Conservation (phyloP, 2,113 vertebrate genomes). For the Neodon shergylaensis region DNA sequence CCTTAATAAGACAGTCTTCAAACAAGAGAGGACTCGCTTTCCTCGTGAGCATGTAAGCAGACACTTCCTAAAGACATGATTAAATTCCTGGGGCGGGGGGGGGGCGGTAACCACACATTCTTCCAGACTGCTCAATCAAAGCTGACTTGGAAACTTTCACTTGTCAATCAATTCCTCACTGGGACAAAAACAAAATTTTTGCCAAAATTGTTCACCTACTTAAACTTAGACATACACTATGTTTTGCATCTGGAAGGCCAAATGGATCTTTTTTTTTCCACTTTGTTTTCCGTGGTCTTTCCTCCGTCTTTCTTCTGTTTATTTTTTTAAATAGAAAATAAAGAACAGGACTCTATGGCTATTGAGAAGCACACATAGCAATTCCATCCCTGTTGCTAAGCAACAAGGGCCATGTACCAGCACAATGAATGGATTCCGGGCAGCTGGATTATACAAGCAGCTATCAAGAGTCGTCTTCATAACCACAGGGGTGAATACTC, state of each 20-base stretch:
- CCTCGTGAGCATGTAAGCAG: neutral
- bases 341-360: slow-evolving; percentile 60
- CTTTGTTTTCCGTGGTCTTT: slow-evolving; percentile 25
- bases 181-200: neutral
- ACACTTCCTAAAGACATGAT: neutral
- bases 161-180: neutral
- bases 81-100: neutral
- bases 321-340: slow-evolving; percentile 46
- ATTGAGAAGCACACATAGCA: slow-evolving; percentile 65
- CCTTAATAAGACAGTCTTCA: neutral
- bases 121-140: neutral
- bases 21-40: neutral
- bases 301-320: neutral
- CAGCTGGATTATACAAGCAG: neutral
- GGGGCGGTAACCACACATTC: neutral
- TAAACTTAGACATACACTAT: neutral
- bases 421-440: slow-evolving; percentile 42
- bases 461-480: slow-evolving; percentile 7
- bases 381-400: slow-evolving; percentile 71
- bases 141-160: neutral
- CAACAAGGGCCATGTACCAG: slow-evolving; percentile 55
- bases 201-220: neutral
- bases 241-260: neutral
- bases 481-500: neutral
- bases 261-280: neutral